A percentile compares a stretch with the other conserved stretches of the same genome.
phyloP scores from a whole-genome alignment of 2,113 vertebrate species.

The Cryptomyrus ogoouensis region DNA sequence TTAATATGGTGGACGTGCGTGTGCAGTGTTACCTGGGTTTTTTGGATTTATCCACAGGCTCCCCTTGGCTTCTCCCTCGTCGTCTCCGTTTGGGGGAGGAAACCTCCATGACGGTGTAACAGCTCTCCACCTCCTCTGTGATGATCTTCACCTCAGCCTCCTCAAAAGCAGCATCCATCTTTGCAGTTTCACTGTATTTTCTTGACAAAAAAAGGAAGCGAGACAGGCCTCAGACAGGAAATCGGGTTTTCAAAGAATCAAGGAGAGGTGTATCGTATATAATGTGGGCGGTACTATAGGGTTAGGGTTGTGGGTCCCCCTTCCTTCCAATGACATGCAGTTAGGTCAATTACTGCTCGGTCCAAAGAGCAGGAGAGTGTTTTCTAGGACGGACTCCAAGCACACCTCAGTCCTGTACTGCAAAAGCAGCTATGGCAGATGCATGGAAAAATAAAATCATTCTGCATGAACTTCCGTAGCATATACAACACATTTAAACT shows the following conservation, averaged over 20 bases:
- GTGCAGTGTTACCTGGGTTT: slow-evolving; percentile 77
- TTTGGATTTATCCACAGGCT: slow-evolving; percentile 74
- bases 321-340: background rate
- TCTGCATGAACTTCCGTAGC: background rate
- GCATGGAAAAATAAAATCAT: background rate
- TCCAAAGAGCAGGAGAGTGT: background rate
- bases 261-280: background rate
- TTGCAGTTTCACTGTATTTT: slow-evolving; percentile 43
- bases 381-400: background rate
- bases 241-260: background rate
- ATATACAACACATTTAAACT: background rate
- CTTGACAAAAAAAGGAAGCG: background rate
- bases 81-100: slow-evolving; percentile 81
- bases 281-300: background rate
- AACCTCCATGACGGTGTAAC: slow-evolving; percentile 63
- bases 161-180: slow-evolving; percentile 76
- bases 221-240: slow-evolving; percentile 14
- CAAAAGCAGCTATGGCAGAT: background rate
- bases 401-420: background rate
- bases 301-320: background rate
- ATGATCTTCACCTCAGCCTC: slow-evolving; percentile 76
- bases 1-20: background rate
- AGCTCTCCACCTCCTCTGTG: slow-evolving; percentile 79
- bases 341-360: background rate
- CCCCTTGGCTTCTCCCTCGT: slow-evolving; percentile 67